Conservation (phyloP, 2,113 vertebrate genomes). For the Odobenus rosmarus region DNA sequence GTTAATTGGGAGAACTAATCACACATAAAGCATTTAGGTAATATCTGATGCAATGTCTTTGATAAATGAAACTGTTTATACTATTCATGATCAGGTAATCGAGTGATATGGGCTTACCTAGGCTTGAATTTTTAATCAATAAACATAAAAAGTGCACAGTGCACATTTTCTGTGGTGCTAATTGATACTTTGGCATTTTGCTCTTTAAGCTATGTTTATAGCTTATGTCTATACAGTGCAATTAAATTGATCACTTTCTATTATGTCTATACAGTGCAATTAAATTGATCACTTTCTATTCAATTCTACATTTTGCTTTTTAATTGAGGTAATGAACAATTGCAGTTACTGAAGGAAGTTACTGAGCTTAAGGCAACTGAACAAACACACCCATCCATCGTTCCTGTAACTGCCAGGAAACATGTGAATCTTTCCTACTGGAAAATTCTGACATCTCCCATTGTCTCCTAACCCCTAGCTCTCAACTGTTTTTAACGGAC, state of each 20-base stretch:
- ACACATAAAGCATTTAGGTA: neutral
- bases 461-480: neutral
- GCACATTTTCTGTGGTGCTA: neutral
- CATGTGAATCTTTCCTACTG: neutral
- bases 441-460: neutral
- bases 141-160: slow-evolving; percentile 47
- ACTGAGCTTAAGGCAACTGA: slow-evolving; percentile 19
- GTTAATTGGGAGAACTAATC: neutral
- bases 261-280: neutral
- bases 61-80: slow-evolving; percentile 51
- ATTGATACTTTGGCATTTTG: neutral
- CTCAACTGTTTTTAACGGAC: neutral
- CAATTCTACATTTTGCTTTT: slow-evolving; percentile 43
- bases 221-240: neutral
- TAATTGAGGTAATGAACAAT: neutral
- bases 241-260: neutral
- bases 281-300: neutral
- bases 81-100: slow-evolving; percentile 3
- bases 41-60: neutral
- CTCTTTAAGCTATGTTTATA: slow-evolving; percentile 37
- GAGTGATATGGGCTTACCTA: neutral
- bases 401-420: neutral
- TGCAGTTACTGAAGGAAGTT: neutral
- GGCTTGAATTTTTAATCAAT: slow-evolving; percentile 23
- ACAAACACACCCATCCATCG: neutral